These are phyloP conservation scores for Melanerpes aurifrons DNA, from an alignment of 2,113 vertebrate genomes.

Conservation along the genomic window DNA sequence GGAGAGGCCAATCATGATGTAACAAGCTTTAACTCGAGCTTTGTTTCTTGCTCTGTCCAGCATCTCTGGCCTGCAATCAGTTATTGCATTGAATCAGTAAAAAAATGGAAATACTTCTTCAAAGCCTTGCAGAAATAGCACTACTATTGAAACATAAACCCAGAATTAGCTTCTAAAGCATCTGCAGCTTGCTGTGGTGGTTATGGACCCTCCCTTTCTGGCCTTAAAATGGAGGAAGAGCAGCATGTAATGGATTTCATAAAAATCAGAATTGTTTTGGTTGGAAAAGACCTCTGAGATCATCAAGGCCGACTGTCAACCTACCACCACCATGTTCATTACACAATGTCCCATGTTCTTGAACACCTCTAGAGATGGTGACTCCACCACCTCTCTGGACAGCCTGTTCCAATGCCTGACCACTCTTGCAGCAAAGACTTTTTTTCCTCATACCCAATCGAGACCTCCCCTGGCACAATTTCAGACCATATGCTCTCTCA, in stretches of 20 bases:
- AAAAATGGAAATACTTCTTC: background rate
- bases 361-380: too few relatives aligned
- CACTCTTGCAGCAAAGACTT: too few relatives aligned
- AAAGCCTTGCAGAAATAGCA: background rate
- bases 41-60: conserved; percentile 79
- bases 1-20: conserved; percentile 82
- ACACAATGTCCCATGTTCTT: too few relatives aligned
- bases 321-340: too few relatives aligned
- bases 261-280: too few relatives aligned
- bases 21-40: conserved; percentile 81
- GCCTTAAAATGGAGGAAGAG: background rate
- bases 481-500: too few relatives aligned
- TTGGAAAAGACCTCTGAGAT: too few relatives aligned
- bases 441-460: too few relatives aligned
- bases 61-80: conserved; percentile 76
- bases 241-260: background rate
- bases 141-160: background rate
- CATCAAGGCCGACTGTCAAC: too few relatives aligned
- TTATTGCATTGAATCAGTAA: background rate
- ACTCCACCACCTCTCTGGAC: too few relatives aligned
- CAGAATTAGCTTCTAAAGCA: background rate
- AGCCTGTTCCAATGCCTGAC: too few relatives aligned
- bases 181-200: background rate
- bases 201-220: background rate
- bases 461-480: too few relatives aligned